phyloP scores from a whole-genome alignment of 2,888 invertebrate genomes.

The Scaptomyza caliginosa region DNA sequence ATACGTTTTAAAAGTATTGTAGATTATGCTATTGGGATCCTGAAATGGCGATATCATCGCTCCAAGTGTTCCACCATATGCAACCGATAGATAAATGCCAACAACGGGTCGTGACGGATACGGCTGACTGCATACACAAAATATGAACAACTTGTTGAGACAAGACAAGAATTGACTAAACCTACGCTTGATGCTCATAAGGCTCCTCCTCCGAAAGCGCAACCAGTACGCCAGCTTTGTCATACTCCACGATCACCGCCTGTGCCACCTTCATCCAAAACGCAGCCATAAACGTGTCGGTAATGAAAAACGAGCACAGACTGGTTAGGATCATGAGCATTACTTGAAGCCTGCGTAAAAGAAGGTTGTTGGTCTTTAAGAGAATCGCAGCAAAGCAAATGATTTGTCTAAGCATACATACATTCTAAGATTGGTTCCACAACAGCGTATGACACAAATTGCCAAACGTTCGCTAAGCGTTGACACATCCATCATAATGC shows the following conservation, averaged over 20 bases:
- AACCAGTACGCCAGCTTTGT: conserved; percentile 22
- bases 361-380: no score
- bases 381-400: background rate
- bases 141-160: background rate
- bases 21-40: conserved; percentile 43
- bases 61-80: conserved; percentile 43
- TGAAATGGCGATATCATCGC: conserved; percentile 49
- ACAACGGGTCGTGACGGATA: conserved; percentile 59
- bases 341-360: conserved; percentile 43
- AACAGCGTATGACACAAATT: background rate
- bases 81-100: conserved; percentile 52
- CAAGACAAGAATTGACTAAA: background rate
- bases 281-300: conserved; percentile 31
- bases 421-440: conserved; percentile 38
- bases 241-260: conserved; percentile 38
- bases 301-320: conserved; percentile 9
- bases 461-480: conserved; percentile 46
- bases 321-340: conserved; percentile 5
- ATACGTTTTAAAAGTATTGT: conserved; percentile 10
- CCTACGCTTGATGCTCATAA: conserved; percentile 59
- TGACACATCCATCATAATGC: conserved; percentile 57
- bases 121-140: conserved; percentile 21
- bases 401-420: conserved; percentile 21
- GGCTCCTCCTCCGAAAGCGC: conserved; percentile 32
- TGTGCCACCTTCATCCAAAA: conserved; percentile 61